A percentile compares a stretch with the other conserved stretches of the same genome.
phyloP scores from a whole-genome alignment of 2,888 invertebrate genomes.

The Agelastica alni region DNA sequence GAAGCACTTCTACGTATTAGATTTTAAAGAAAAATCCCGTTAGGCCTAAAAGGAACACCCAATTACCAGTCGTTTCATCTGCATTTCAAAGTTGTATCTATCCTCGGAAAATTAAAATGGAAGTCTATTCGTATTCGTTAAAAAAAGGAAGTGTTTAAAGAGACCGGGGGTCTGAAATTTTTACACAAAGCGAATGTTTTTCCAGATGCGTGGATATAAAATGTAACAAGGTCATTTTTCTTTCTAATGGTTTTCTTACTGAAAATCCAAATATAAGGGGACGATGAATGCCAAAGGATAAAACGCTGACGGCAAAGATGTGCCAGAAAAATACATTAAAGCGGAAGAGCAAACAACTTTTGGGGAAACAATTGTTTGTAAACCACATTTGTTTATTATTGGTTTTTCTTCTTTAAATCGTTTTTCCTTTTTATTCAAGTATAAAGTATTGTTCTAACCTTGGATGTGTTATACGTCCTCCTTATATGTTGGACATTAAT shows the following conservation, averaged over 20 bases:
- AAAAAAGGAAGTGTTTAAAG: not conserved
- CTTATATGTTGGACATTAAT: too few species aligned
- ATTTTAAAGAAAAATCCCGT: not conserved
- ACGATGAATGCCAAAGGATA: too few species aligned
- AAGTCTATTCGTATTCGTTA: not conserved
- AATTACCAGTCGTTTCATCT: not conserved
- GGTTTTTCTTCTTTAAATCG: too few species aligned
- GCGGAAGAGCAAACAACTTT: too few species aligned
- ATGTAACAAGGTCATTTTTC: not conserved
- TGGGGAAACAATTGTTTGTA: too few species aligned
- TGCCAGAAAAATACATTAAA: too few species aligned
- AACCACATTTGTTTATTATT: too few species aligned
- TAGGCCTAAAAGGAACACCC: not conserved
- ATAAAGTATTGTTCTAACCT: too few species aligned
- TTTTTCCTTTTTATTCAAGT: too few species aligned
- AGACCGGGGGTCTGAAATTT: not conserved
- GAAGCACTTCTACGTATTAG: not conserved
- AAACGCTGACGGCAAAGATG: too few species aligned
- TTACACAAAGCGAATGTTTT: not conserved
- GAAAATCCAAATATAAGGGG: too few species aligned
- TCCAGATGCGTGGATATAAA: not conserved
- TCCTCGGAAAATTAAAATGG: not conserved
- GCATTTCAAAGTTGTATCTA: not conserved
- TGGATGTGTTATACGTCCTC: too few species aligned
- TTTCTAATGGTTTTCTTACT: not conserved